A percentile compares a stretch with the other conserved stretches of the same genome.
These are phyloP conservation scores for Podarcis muralis DNA, from an alignment of 2,113 vertebrate species.

Conservation along the genomic window DNA sequence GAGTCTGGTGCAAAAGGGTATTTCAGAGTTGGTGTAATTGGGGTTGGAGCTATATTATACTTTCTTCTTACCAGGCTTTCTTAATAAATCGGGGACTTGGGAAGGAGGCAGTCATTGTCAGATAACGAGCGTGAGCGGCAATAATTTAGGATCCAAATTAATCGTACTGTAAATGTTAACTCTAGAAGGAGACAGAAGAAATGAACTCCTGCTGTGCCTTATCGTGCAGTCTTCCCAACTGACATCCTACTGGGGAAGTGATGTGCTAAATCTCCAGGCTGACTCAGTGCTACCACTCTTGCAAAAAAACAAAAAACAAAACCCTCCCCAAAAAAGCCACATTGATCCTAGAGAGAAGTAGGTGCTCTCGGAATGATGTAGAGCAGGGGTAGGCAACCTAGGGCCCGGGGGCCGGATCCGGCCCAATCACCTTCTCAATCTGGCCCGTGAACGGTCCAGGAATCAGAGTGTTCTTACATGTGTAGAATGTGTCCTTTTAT, in stretches of 20 bases:
- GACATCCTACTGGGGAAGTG: neutral
- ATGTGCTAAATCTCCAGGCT: neutral
- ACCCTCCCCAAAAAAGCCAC: neutral
- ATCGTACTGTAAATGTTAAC: slow-evolving; percentile 59
- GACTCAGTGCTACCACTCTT: neutral
- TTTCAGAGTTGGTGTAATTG: slow-evolving; percentile 44
- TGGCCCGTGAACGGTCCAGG: no score
- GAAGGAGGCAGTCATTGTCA: slow-evolving; percentile 56
- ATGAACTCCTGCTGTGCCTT: rapidly evolving
- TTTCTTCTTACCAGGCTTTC: slow-evolving; percentile 52
- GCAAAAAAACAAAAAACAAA: no score
- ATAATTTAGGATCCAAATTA: slow-evolving; percentile 58
- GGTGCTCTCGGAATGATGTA: neutral
- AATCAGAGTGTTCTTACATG: no score
- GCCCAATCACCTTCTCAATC: no score
- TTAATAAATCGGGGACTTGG: slow-evolving; percentile 44
- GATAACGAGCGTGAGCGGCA: slow-evolving; percentile 63
- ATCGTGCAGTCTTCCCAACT: slow-evolving; percentile 31
- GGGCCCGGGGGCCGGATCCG: no score
- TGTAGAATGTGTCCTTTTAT: no score
- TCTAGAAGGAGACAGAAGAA: slow-evolving; percentile 63
- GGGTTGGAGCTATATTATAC: slow-evolving; percentile 43
- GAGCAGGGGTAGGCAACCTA: neutral
- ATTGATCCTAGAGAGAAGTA: neutral
- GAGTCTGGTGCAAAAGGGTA: slow-evolving; percentile 4